Conservation (phyloP, 1,140 invertebrate species). For the Lasaia peninsularis region DNA sequence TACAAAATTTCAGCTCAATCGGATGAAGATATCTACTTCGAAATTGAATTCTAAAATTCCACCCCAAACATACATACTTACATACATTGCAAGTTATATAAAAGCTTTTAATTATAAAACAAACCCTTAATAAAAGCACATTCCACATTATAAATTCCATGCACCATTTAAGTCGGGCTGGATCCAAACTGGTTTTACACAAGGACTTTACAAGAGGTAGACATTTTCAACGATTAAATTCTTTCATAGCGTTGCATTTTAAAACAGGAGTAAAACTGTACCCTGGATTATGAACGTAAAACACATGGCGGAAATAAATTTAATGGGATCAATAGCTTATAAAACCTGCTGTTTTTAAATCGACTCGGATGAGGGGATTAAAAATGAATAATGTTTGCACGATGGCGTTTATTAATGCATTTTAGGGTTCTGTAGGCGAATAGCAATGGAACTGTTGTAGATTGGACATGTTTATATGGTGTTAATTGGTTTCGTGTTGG, state of each 20-base stretch:
- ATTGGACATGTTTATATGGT: too few relatives aligned
- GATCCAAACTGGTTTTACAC: neutral
- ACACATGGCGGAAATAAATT: neutral
- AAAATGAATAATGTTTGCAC: neutral
- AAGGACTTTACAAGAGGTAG: neutral
- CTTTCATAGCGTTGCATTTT: neutral
- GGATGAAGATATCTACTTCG: too few relatives aligned
- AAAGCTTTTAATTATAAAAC: too few relatives aligned
- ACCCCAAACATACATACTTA: too few relatives aligned
- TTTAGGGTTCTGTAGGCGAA: too few relatives aligned
- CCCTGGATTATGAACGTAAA: neutral
- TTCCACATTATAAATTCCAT: too few relatives aligned
- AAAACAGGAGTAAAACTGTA: neutral
- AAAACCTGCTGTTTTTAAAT: neutral
- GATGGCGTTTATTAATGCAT: neutral
- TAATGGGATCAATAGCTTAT: conserved; percentile 3
- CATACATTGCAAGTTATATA: too few relatives aligned
- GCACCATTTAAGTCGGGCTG: neutral
- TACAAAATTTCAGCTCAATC: too few relatives aligned
- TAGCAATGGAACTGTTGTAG: too few relatives aligned
- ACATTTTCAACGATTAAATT: neutral
- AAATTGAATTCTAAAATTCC: too few relatives aligned
- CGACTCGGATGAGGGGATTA: neutral
- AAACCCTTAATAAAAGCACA: too few relatives aligned
- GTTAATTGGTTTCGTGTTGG: too few relatives aligned